Conservation (phyloP, 2,113 vertebrate species). For the Tachysurus vachellii region DNA sequence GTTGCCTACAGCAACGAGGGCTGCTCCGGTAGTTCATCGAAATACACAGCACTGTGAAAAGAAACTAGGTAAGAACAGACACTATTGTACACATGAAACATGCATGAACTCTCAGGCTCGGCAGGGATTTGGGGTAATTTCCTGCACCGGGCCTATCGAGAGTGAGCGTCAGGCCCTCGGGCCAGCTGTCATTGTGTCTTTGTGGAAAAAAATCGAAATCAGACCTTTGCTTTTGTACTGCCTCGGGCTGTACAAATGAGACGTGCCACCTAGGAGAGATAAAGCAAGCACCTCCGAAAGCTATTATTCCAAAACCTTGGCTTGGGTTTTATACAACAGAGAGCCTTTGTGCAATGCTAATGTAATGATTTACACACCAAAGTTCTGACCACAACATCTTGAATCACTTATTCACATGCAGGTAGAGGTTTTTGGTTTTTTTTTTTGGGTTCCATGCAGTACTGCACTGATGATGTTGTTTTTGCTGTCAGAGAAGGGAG, state of each 20-base stretch:
- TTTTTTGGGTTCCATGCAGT: neutral
- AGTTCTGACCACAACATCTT: constrained; percentile 48
- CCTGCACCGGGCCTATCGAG: constrained; percentile 68
- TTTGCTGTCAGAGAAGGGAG: constrained; percentile 8
- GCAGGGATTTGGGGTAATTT: constrained; percentile 66
- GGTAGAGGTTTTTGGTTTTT: constrained; percentile 26
- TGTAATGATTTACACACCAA: constrained; percentile 47
- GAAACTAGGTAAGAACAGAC: constrained; percentile 55
- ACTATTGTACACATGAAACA: constrained; percentile 64
- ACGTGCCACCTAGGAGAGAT: constrained; percentile 72
- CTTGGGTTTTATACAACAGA: constrained; percentile 28
- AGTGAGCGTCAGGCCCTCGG: constrained; percentile 64
- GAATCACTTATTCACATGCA: constrained; percentile 47
- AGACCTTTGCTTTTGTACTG: constrained; percentile 56
- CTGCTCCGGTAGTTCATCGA: constrained; percentile 43
- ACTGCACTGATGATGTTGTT: constrained; percentile 31
- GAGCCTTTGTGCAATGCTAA: constrained; percentile 42
- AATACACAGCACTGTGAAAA: constrained; percentile 60
- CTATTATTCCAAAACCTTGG: constrained; percentile 67
- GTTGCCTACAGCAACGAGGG: constrained; percentile 59
- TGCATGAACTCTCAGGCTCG: constrained; percentile 66
- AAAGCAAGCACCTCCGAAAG: constrained; percentile 74
- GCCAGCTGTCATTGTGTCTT: constrained; percentile 66
- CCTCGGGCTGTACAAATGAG: constrained; percentile 76
- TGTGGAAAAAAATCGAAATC: constrained; percentile 60